Conservation (phyloP, 2,797 vertebrate genomes). For the Acipenser oxyrinchus region DNA sequence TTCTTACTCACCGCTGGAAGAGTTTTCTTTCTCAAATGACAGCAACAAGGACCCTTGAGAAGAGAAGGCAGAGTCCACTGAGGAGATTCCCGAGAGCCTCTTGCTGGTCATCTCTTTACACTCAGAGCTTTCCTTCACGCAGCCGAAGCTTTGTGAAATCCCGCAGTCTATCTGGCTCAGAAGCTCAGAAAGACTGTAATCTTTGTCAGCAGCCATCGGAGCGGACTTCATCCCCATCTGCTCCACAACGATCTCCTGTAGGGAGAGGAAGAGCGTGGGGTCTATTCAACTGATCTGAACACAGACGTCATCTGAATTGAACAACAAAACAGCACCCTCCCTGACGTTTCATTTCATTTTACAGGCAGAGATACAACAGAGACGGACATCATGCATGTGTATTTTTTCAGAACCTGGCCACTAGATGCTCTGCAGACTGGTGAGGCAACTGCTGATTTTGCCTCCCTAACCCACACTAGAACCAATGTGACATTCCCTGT, state of each 20-base stretch:
- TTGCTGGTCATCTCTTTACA: constrained; percentile 77
- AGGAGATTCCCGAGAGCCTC: constrained; percentile 89
- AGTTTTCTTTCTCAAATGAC: constrained; percentile 85
- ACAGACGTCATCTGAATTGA: too few relatives aligned
- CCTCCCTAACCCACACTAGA: too few relatives aligned
- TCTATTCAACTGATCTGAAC: too few relatives aligned
- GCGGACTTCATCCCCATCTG: constrained; percentile 65
- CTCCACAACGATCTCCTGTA: constrained; percentile 8
- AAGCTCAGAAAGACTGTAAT: constrained; percentile 85
- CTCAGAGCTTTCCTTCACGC: constrained; percentile 75
- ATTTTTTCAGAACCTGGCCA: too few relatives aligned
- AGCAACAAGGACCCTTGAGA: constrained; percentile 90
- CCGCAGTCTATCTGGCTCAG: constrained; percentile 89
- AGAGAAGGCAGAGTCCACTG: constrained; percentile 88
- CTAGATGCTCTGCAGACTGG: too few relatives aligned
- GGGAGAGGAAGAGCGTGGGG: too few relatives aligned
- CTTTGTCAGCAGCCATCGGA: constrained; percentile 68
- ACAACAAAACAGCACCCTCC: too few relatives aligned
- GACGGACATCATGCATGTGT: too few relatives aligned
- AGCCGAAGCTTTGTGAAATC: constrained; percentile 78
- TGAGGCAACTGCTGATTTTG: too few relatives aligned
- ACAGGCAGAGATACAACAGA: too few relatives aligned
- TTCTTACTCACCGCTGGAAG: constrained; percentile 57
- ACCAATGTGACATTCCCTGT: too few relatives aligned
- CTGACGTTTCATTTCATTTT: too few relatives aligned